Base-by-base conservation (phyloP, 2,113 vertebrate genomes). In the Malurus elegans region DNA sequence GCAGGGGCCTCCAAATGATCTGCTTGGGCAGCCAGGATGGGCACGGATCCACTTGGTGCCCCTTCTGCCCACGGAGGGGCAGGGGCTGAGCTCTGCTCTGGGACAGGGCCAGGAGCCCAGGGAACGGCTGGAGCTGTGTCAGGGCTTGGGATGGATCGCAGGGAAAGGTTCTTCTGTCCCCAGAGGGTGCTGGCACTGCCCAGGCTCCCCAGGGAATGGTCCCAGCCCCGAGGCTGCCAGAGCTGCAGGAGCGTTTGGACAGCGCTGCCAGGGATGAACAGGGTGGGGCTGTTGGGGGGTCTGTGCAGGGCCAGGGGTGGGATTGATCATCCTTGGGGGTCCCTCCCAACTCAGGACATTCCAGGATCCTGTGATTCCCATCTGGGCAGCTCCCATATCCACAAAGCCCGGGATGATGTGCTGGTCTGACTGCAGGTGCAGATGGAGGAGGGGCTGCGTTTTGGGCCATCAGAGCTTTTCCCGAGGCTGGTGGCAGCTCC, bases 291-390 rank as follows among this genome's bases (percentile, higher is more conserved):
- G 19, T 26, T 75, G 78, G 54, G 76, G 53, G 6, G 32, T 25
- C n/a, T 75, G 47, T 0, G 78, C 47, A 75, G 47, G 45, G 72
- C 0, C 34, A 14, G 70, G 44, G 6, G 6, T 0, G 14, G 45
- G 1, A 0, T 5, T 25, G 1, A 10, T n/a, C 9, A 31, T 53
- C 14, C 20, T 0, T 47, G 29, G 0, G n/a, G 13, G 8, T 31
- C 20, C 19, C 8, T 53, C 3, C 20, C 20, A 1, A 0, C 47
- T 47, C 40, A 18, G 40, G 14, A 10, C 12, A 13, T 47, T 53
- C 20, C 13, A 21, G 16, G 8, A 48, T 48, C 75, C 20, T 6
- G 4, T 3, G 2, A 31, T 51, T 62, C 32, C 62, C 42, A 50
- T 45, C 40, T 16, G 2, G 44, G 29, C n/a, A 42, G 61, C 44